Evolutionary conservation across 2,888 invertebrate genomes (phyloP).

Genomic region (Dromius quadrimaculatus): DNA sequence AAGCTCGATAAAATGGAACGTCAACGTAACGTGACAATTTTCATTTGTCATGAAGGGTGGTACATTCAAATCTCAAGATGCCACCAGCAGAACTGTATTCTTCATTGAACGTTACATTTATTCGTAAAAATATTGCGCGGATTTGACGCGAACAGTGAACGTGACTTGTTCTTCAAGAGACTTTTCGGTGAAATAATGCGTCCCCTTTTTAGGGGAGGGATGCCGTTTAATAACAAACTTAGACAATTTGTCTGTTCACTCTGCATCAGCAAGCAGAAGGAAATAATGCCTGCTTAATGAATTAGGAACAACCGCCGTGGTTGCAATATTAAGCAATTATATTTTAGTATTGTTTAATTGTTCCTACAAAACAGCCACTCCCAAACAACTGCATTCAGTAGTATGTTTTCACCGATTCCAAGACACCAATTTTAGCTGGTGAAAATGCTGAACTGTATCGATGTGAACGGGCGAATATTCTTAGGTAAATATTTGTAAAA

Average conservation of each 20-base stretch:
- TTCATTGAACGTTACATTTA: slow-evolving; percentile 48
- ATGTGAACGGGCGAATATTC: background rate
- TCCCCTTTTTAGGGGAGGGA: background rate
- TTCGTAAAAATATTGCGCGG: slow-evolving; percentile 42
- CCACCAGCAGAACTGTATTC: slow-evolving; percentile 28
- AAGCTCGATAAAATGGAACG: slow-evolving; percentile 50
- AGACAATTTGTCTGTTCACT: slow-evolving; percentile 20
- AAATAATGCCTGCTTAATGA: background rate
- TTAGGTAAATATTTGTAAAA: background rate
- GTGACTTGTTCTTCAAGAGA: slow-evolving; percentile 50
- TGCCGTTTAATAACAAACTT: slow-evolving; percentile 24
- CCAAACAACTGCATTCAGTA: no score
- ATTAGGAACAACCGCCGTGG: background rate
- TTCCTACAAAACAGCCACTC: no score
- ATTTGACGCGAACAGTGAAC: slow-evolving; percentile 43
- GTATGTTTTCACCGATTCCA: no score
- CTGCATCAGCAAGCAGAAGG: slow-evolving; percentile 4
- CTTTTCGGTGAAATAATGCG: slow-evolving; percentile 2
- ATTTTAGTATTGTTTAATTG: background rate
- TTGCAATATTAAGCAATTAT: slow-evolving; percentile 3
- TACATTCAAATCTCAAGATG: slow-evolving; percentile 1
- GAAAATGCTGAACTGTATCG: no score
- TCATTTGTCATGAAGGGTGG: slow-evolving; percentile 47
- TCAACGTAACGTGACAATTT: slow-evolving; percentile 49
- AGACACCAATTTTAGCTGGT: no score